Base-by-base conservation (phyloP, 2,888 invertebrate genomes). In the Ephialtes manifestator region DNA sequence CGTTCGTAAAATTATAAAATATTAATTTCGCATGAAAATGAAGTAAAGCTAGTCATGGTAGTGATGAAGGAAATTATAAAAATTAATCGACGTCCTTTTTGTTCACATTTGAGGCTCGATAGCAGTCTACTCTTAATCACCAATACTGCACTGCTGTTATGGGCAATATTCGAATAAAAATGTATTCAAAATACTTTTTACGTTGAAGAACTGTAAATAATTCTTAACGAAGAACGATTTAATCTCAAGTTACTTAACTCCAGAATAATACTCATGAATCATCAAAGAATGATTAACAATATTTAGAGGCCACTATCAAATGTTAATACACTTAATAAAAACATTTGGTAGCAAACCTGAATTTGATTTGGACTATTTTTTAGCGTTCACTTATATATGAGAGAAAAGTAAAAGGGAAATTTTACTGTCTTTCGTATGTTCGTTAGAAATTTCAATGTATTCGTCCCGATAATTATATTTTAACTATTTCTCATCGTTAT, bases 71-170 rank as follows among this genome's bases (percentile, higher is more conserved):
- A 31, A 20, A 46, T 48, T 43, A 24, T n/a, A 51, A 72, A 39
- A 65, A 72, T 72, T 15, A 53, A 53, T 55, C 28, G 71, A 72
- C 24, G 24, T 51, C 51, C 15, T 58, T 65, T 79, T 72, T 63
- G 48, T 48, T 78, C 72, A 55, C 48, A 46, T 43, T 77, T 43
- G 55, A 48, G 70, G 48, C 80, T 77, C 81, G 60, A 67, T 63
- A 20, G 51, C 70, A 63, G 72, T 67, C 51, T 65, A 60, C 24
- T 60, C 53, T 78, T 51, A 53, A 53, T 74, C 18, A 51, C 46
- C 55, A 31, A 48, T 39, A 70, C 18, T n/a, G 18, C 39, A 39
- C 8, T 39, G 39, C 39, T 39, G 7, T 10, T 10, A 51, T 51
- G 8, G n/a, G n/a, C 51, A 51, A 51, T 10, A 18, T 51, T 51